Conservation (phyloP, 2,888 invertebrate species). For the Cheilosia grossa region DNA sequence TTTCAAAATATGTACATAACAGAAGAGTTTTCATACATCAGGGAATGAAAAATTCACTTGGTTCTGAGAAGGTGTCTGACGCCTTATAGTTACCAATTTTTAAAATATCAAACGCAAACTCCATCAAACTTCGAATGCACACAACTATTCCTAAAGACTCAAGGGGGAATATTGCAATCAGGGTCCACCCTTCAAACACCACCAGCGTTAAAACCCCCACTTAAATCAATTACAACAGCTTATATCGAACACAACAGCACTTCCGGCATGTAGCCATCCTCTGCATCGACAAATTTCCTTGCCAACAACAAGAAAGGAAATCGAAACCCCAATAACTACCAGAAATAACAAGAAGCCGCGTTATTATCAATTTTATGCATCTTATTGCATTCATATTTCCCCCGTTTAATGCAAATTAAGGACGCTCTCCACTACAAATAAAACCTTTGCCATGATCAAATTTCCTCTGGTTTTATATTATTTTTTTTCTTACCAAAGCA, state of each 20-base stretch:
- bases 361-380: constrained; percentile 70
- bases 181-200: not conserved
- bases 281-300: constrained; percentile 34
- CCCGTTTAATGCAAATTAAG: constrained; percentile 64
- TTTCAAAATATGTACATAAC: too few relatives aligned
- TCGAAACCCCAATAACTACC: constrained; percentile 49
- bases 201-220: too few relatives aligned
- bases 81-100: too few relatives aligned
- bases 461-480: constrained; percentile 27
- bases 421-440: constrained; percentile 9
- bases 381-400: constrained; percentile 64
- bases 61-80: too few relatives aligned
- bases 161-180: not conserved
- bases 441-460: constrained; percentile 63
- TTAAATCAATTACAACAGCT: constrained; percentile 26
- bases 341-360: constrained; percentile 49
- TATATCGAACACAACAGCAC: constrained; percentile 4
- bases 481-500: constrained; percentile 34
- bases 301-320: constrained; percentile 47
- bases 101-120: too few relatives aligned
- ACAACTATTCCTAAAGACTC: too few relatives aligned
- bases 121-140: too few relatives aligned
- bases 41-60: too few relatives aligned
- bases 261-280: constrained; percentile 1
- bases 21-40: too few relatives aligned